A percentile compares a stretch with the other conserved stretches of the same genome.
Evolutionary conservation across 2,797 vertebrate genomes (phyloP).

Genomic region (Babyrousa celebensis): DNA sequence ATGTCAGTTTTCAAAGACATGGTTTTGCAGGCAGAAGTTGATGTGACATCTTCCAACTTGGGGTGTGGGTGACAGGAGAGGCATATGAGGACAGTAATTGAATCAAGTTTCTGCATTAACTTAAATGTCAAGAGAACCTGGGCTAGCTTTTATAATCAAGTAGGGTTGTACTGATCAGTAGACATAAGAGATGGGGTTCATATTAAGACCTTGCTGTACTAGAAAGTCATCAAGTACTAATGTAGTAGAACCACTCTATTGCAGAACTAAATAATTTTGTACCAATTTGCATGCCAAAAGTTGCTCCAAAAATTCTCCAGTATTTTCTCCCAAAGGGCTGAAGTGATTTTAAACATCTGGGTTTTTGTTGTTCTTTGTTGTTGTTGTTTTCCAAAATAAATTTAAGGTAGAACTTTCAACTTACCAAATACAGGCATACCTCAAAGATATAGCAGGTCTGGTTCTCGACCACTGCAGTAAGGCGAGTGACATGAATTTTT

Average conservation of each 20-base stretch:
- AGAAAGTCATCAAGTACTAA: slow-evolving; percentile 8
- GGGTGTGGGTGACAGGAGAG: not conserved
- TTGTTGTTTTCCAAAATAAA: slow-evolving; percentile 19
- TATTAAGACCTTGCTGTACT: slow-evolving; percentile 26
- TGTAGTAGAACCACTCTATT: not conserved
- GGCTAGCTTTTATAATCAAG: slow-evolving; percentile 59
- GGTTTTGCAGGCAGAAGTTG: slow-evolving; percentile 22
- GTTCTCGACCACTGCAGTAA: not conserved
- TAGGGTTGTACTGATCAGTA: not conserved
- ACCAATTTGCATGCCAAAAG: slow-evolving; percentile 28
- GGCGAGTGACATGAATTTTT: not conserved
- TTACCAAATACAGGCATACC: slow-evolving; percentile 28
- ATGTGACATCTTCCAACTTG: not conserved
- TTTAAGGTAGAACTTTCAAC: slow-evolving; percentile 19
- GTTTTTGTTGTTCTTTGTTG: not conserved
- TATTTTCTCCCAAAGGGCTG: slow-evolving; percentile 31
- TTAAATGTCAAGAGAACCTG: slow-evolving; percentile 7
- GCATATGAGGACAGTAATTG: not conserved
- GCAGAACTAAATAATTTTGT: not conserved
- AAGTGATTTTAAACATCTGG: slow-evolving; percentile 46
- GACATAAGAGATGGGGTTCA: slow-evolving; percentile 7
- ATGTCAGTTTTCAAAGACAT: slow-evolving; percentile 41
- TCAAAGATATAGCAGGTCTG: not conserved
- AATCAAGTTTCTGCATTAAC: slow-evolving; percentile 3
- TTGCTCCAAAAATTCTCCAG: slow-evolving; percentile 17